These are phyloP conservation scores for Lycocorax pyrrhopterus DNA, from an alignment of 2,113 vertebrate species.

Conservation along the genomic window DNA sequence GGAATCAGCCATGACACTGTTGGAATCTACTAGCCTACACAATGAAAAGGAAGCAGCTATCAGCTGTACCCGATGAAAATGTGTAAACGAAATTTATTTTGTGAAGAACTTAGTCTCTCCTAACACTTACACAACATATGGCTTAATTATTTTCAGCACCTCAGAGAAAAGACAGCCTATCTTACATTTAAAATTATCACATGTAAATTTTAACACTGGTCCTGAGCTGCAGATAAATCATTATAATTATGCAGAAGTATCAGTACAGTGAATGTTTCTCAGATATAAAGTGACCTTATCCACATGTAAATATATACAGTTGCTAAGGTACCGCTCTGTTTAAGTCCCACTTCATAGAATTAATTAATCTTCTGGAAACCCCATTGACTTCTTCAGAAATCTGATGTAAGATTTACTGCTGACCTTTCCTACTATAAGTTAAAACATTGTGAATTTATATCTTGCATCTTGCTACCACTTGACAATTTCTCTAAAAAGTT, in stretches of 20 bases:
- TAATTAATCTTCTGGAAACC: not conserved
- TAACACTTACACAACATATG: not conserved
- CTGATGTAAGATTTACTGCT: not conserved
- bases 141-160: not conserved
- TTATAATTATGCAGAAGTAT: not conserved
- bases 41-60: not conserved
- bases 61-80: not conserved
- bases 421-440: slow-evolving; percentile 8
- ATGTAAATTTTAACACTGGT: not conserved
- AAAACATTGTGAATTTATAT: not conserved
- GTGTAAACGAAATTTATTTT: not conserved
- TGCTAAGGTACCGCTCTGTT: not conserved
- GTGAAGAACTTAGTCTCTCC: not conserved
- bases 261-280: not conserved
- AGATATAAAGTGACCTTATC: slow-evolving; percentile 15
- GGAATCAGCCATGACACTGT: not conserved
- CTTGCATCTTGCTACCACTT: not conserved
- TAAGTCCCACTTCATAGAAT: not conserved
- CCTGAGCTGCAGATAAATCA: not conserved
- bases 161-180: not conserved
- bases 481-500: not conserved
- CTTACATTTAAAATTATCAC: not conserved
- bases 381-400: not conserved
- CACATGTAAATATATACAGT: slow-evolving; percentile 19
- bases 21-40: not conserved